A percentile compares a stretch with the other conserved stretches of the same genome.
Conservation (phyloP, 1,140 invertebrate species). For the Tetraneura akinire region DNA sequence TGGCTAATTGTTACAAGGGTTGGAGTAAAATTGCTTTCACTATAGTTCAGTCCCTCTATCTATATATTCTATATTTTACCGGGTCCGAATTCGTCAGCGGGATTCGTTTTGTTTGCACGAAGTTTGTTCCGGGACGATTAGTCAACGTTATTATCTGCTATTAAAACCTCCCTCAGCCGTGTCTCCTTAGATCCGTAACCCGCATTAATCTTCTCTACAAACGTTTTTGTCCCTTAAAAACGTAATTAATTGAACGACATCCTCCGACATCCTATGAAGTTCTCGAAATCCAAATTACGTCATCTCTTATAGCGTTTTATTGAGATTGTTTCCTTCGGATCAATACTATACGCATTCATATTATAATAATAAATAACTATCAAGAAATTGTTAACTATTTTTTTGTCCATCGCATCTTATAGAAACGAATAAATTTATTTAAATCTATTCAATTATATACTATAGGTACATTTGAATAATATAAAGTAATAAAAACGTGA, state of each 20-base stretch:
- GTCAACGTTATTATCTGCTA: slow-evolving; percentile 49
- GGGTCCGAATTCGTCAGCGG: slow-evolving; percentile 33
- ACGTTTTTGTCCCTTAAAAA: slow-evolving; percentile 45
- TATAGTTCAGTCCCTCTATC: not conserved
- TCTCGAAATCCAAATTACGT: not conserved
- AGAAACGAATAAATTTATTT: too few species aligned
- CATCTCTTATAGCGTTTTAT: not conserved
- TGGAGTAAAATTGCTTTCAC: not conserved
- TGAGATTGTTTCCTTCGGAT: not conserved
- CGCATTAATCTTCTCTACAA: slow-evolving; percentile 39
- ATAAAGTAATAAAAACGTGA: too few species aligned
- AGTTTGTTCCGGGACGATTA: slow-evolving; percentile 43
- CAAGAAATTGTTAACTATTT: too few species aligned
- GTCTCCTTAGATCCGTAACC: slow-evolving; percentile 35
- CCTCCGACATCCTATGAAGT: slow-evolving; percentile 1
- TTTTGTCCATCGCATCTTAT: too few species aligned
- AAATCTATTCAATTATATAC: too few species aligned
- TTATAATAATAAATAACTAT: too few species aligned
- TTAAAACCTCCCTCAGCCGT: slow-evolving; percentile 8
- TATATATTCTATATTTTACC: not conserved
- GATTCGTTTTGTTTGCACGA: slow-evolving; percentile 33
- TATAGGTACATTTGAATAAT: too few species aligned
- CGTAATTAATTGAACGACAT: slow-evolving; percentile 44
- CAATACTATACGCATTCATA: too few species aligned
- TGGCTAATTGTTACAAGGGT: slow-evolving; percentile 43